Evolutionary conservation across 2,113 vertebrate genomes (phyloP), one percentile per base, ranked within the genome.

Genomic region (Clupea harengus): DNA sequence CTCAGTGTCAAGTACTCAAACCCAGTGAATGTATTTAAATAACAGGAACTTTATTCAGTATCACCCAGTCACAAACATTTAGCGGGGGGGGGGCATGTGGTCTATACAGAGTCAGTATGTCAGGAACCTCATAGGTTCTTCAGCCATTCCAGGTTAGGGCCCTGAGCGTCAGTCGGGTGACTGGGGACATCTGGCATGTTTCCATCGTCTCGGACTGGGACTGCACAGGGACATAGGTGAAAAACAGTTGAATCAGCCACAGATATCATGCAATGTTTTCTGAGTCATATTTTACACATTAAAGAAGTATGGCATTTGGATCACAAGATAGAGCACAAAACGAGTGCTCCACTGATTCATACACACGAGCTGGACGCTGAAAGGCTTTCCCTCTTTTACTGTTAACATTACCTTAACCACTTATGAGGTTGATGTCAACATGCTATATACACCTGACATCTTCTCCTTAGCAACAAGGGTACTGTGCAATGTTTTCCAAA

Each of bases 201-300:
- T 81, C 97, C 97, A 64, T 98, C 93, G 83, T 98, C 97, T 88
- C 97, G 94, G 39, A 98, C 87, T 0, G 97, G 97, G 83, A 97
- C 97, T 97, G 87, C 13, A 67, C 32, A 1, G 6, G 45, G 44
- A 25, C 1, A 54, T 1, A 0, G n/a, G 10, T 9, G 32, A 25
- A 45, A 6, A 45, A 9, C 32, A 39, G 57, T 54, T 15, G 78
- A 50, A 67, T 49, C 44, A 47, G 25, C 13, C 17, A 81, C 39
- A 67, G 2, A 78, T 32, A 67, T 52, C 50, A 17, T 13, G 50
- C 50, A 9, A 52, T 18, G 52, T 13, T 54, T 17, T 49, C 39
- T 39, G 39, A 49, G 47, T 9, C 47, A 49, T 11, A 11, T 49
- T 49, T 49, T 10, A 49, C 47, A 9, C 13, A 11, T 49, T 47